Percentiles rank a stretch among this genome's conserved stretches.
These are phyloP conservation scores for Gastrophryne carolinensis DNA, from an alignment of 2,797 vertebrate genomes.

Conservation along the genomic window DNA sequence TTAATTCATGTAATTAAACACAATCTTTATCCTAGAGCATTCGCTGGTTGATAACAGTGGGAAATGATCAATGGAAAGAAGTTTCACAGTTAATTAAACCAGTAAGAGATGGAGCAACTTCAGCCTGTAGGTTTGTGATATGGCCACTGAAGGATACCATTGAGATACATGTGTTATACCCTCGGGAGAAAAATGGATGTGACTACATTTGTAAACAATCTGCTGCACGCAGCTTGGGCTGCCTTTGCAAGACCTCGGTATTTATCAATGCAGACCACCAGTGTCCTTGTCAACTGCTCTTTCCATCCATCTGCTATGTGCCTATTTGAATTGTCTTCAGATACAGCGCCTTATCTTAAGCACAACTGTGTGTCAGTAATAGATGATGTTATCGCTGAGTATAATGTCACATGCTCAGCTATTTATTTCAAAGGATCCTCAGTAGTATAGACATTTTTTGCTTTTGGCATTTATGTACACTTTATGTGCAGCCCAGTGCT, in stretches of 20 bases:
- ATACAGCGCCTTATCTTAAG: not conserved
- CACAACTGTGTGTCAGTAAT: not conserved
- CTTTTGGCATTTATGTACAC: no score
- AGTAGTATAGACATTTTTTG: no score
- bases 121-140: constrained; percentile 30
- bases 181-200: not conserved
- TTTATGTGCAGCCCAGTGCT: no score
- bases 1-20: constrained; percentile 53
- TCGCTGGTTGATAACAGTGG: constrained; percentile 40
- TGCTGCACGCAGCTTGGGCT: constrained; percentile 7
- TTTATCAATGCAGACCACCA: not conserved
- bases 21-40: constrained; percentile 44
- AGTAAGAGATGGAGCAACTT: constrained; percentile 27
- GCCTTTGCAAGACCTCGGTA: not conserved
- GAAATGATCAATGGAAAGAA: constrained; percentile 49
- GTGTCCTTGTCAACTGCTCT: not conserved
- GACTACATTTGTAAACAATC: constrained; percentile 33
- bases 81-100: constrained; percentile 48
- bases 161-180: constrained; percentile 32
- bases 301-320: not conserved
- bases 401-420: no score
- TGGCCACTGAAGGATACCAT: not conserved
- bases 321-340: not conserved
- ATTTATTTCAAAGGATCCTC: no score
- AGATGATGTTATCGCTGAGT: not conserved